Evolutionary conservation across 2,797 vertebrate species (phyloP), one percentile per base, ranked within the genome.

Genomic region (Falco cherrug): DNA sequence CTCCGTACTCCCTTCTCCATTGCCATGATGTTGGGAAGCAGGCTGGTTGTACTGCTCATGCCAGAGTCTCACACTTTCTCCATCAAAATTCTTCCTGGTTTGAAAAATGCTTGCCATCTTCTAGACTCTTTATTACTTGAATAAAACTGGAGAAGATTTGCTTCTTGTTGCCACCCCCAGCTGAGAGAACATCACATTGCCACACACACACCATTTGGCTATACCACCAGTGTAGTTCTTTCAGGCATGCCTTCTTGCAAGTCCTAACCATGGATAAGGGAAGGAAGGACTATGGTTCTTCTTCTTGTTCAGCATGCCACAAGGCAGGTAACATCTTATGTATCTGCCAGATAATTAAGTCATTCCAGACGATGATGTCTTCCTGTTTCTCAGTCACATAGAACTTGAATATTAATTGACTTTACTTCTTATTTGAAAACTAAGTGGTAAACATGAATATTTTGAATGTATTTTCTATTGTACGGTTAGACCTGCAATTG

Each of bases 321-420:
- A 31, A 59, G 22, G 35, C 3, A 60, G 13, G 26, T 14, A 74
- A 24, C 5, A 29, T 37, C 10, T 68, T 37, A 37, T 0, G 0
- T 41, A 73, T 48, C 37, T 53, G 5, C 7, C 29, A 79, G 9
- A 26, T 61, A 82, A 77, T 13, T 67, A 91, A 84, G 59, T 70
- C 16, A 47, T 65, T 51, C 51, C n/a, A 61, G n/a, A 47, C 6
- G 33, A 59, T 43, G 20, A 3, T 65, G 16, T 64, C 39, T 13
- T 89, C 26, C 43, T 54, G 10, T 33, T 61, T 77, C 48, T 78
- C 26, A 31, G 43, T 47, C 39, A 67, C 24, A 35, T 2, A 45
- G 17, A 74, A 37, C 33, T 81, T 73, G 24, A 31, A 19, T 56
- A 39, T 54, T 70, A 50, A n/a, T 57, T 50, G 81, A 80, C 9